Evolutionary conservation across 2,113 vertebrate genomes (phyloP), one percentile per base, ranked within the genome.

Genomic region (Scartelaos histophorus): DNA sequence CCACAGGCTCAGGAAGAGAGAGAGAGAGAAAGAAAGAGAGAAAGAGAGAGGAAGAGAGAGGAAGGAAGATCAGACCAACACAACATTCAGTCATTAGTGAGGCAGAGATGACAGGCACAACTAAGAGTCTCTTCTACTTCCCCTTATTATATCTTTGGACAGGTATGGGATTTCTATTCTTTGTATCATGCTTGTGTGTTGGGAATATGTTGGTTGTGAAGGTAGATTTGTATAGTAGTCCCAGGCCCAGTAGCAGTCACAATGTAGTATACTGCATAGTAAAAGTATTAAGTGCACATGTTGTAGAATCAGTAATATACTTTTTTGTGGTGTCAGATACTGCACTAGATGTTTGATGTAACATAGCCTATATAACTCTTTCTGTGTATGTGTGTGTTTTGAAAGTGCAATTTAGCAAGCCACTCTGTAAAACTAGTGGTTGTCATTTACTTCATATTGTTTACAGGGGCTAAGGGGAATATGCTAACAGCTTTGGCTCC

Each of bases 131-230:
- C 9, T 73, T 90, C 66, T 90, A 89, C 79, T 80, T 92, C 25
- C 87, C 80, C 9, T 81, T 92, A 51, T 82, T 90, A 70, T 90
- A 75, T 57, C 62, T 90, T 22, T 89, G 87, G 83, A 82, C 85
- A 74, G 89, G 90, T 92, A 71, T 82, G 86, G 53, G 1, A 0
- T 0, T 60, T 67, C 13, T 65, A 22, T 64, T 16, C 6, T 17
- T n/a, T 45, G 54, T 38, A 65, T 51, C 21, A 58, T 11, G 56
- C 11, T 58, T 51, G 49, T 17, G 0, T 51, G 13, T 9, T 19
- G 49, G 5, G 49, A 51, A 17, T 17, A 51, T 17, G 49, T 19
- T 51, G 49, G 13, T 25, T 25, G 22, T 58, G 25, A 13, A 25
- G 13, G 29, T 29, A 29, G 2, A 29, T 12, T 58, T 58, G 13